Evolutionary conservation across 2,888 invertebrate genomes (phyloP).

Genomic region (Rhodophaea formosa): DNA sequence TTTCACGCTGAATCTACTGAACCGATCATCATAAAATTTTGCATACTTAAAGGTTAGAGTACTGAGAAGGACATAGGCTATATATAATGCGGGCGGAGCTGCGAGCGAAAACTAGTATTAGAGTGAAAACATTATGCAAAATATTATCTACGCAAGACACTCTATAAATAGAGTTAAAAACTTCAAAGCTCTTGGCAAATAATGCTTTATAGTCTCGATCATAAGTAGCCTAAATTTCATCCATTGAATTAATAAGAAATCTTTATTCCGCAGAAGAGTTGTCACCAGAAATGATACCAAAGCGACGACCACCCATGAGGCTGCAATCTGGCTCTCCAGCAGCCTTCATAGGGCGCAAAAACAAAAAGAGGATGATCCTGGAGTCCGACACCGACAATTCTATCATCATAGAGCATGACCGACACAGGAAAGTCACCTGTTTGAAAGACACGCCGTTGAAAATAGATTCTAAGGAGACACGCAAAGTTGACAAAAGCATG

Average conservation of each 20-base stretch:
- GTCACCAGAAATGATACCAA: constrained; percentile 67
- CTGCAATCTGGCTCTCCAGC: constrained; percentile 36
- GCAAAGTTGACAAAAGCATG: constrained; percentile 23
- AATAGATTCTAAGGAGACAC: constrained; percentile 28
- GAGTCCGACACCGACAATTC: constrained; percentile 73
- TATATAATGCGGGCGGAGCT: no score
- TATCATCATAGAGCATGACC: constrained; percentile 58
- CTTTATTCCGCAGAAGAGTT: constrained; percentile 36
- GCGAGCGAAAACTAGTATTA: no score
- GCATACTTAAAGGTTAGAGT: no score
- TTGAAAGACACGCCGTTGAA: constrained; percentile 65
- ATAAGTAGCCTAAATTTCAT: no score
- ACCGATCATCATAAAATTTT: no score
- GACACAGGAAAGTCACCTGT: constrained; percentile 54
- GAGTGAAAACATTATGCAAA: no score
- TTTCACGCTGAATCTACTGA: no score
- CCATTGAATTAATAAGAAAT: constrained; percentile 19
- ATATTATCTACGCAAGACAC: no score
- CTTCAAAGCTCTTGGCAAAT: no score
- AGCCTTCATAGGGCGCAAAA: constrained; percentile 45
- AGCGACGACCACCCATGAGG: constrained; percentile 40
- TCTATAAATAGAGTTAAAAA: no score
- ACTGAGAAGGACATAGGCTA: no score
- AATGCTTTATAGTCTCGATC: no score
- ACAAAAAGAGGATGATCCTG: constrained; percentile 61